Conservation (phyloP, 2,113 vertebrate species). For the Aplodontia rufa region DNA sequence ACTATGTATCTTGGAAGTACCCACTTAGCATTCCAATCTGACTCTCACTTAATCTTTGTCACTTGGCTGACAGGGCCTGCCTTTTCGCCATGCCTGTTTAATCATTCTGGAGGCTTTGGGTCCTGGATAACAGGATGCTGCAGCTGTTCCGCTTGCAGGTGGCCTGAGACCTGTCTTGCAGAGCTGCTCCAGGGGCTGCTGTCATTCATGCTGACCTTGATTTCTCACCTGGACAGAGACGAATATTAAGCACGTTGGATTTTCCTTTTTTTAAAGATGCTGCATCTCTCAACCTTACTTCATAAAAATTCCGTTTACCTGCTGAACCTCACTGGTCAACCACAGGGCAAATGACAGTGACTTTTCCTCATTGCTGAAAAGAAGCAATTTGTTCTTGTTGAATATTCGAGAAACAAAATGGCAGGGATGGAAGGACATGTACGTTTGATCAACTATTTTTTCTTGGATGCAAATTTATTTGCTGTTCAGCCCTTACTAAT, state of each 20-base stretch:
- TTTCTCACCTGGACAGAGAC: conserved; percentile 20
- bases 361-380: neutral
- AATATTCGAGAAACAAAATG: neutral
- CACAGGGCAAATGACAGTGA: neutral
- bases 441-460: neutral
- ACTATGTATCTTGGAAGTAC: conserved; percentile 31
- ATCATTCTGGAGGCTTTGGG: conserved; percentile 65
- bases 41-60: conserved; percentile 57
- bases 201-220: conserved; percentile 5
- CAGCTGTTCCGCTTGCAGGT: conserved; percentile 23
- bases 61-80: conserved; percentile 23
- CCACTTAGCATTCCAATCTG: conserved; percentile 67
- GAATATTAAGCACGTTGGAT: neutral
- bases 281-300: neutral
- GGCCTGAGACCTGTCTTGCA: neutral
- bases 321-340: neutral
- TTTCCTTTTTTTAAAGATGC: conserved; percentile 25
- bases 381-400: neutral
- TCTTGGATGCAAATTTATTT: neutral
- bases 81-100: conserved; percentile 43
- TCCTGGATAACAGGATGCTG: conserved; percentile 54
- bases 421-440: neutral
- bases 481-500: neutral
- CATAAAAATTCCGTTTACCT: conserved; percentile 24
- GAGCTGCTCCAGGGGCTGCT: neutral